These are phyloP conservation scores for Aspidiotus rigidus DNA, from an alignment of 2,888 invertebrate genomes.

Conservation along the genomic window DNA sequence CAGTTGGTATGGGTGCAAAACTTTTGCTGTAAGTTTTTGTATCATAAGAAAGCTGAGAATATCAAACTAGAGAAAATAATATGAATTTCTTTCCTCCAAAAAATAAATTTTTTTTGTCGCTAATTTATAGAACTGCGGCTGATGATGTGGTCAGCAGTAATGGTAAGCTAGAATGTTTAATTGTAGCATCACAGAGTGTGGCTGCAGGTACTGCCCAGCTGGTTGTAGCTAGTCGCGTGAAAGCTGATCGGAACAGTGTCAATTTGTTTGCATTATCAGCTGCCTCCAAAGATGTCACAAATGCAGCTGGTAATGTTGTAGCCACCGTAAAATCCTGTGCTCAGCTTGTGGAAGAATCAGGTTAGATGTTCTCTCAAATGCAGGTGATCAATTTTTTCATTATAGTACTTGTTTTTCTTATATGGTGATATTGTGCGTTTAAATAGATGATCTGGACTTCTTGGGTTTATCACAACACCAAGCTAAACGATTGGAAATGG, in stretches of 20 bases:
- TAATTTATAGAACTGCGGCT: conserved; percentile 64
- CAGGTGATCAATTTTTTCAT: neutral
- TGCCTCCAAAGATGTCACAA: conserved; percentile 81
- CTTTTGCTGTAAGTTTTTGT: conserved; percentile 71
- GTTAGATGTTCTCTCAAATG: conserved; percentile 43
- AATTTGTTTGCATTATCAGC: conserved; percentile 70
- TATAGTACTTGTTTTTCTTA: no score
- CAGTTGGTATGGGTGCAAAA: conserved; percentile 91
- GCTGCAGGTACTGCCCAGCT: conserved; percentile 94
- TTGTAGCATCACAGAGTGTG: conserved; percentile 94
- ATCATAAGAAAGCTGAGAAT: neutral
- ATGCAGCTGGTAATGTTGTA: conserved; percentile 83
- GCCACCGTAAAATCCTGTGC: conserved; percentile 87
- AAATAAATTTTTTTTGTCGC: conserved; percentile 6
- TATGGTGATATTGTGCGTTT: neutral
- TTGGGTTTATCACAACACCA: conserved; percentile 82
- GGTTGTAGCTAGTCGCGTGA: conserved; percentile 91
- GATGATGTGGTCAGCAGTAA: conserved; percentile 79
- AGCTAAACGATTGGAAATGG: conserved; percentile 93
- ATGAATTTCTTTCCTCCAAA: neutral
- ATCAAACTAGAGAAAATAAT: neutral
- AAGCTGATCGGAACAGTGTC: conserved; percentile 74
- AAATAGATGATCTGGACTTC: conserved; percentile 71
- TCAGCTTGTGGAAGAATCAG: conserved; percentile 72
- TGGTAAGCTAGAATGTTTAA: conserved; percentile 83